Evolutionary conservation across 2,113 vertebrate species (phyloP).

Genomic region (Emydocephalus ijimae): DNA sequence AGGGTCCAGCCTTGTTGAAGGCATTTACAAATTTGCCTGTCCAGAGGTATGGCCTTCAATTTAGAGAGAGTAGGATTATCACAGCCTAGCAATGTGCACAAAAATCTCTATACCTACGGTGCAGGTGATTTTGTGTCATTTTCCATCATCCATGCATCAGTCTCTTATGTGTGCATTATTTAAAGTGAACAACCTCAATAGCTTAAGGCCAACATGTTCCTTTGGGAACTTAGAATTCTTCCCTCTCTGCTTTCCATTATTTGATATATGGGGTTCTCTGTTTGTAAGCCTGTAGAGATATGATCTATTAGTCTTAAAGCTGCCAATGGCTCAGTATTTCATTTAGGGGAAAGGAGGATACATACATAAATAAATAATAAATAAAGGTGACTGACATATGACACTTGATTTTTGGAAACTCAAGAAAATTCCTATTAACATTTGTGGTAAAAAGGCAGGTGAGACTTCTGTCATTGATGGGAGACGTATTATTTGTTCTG

Average conservation of each 20-base stretch:
- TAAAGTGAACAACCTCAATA: background rate
- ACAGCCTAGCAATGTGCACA: background rate
- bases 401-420: constrained; percentile 4
- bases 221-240: background rate
- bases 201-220: background rate
- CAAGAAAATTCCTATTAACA: background rate
- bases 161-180: background rate
- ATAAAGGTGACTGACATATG: background rate
- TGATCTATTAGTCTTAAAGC: constrained; percentile 8
- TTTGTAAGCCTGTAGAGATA: background rate
- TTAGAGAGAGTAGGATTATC: background rate
- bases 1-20: background rate
- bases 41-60: background rate
- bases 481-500: background rate
- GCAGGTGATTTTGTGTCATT: background rate
- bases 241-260: background rate
- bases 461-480: background rate
- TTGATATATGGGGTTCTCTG: background rate
- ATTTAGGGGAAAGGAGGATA: constrained; percentile 18
- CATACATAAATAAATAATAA: background rate
- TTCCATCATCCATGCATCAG: background rate
- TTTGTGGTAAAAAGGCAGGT: background rate
- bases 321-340: background rate
- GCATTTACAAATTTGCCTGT: background rate
- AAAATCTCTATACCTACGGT: background rate